Percentiles rank a stretch among this genome's conserved stretches.
phyloP scores from a whole-genome alignment of 2,888 invertebrate genomes.

The Drepanosiphum platanoidis region DNA sequence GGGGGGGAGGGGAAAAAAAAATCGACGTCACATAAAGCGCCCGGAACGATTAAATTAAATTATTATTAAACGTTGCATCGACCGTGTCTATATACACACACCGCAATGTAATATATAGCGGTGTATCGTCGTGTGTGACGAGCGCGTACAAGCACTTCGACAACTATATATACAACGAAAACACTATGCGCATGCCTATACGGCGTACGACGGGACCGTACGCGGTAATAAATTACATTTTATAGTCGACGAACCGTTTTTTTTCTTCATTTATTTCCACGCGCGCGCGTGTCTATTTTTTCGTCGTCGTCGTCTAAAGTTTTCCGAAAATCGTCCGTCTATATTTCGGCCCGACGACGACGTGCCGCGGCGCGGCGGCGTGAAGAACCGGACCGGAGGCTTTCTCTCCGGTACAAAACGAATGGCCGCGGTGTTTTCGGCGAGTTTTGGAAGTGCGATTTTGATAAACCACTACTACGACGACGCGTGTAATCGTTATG shows the following conservation, averaged over 20 bases:
- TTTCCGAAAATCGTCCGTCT: not conserved
- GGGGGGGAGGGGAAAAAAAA: too few relatives aligned
- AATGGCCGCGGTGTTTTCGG: too few relatives aligned
- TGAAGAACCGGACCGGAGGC: too few relatives aligned
- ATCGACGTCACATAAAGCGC: not conserved
- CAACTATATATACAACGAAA: too few relatives aligned
- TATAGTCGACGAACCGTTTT: not conserved
- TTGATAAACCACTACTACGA: too few relatives aligned
- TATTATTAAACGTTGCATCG: constrained; percentile 3
- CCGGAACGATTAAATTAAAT: constrained; percentile 15
- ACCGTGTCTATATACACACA: too few relatives aligned
- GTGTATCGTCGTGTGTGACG: constrained; percentile 30
- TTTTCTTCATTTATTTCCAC: not conserved
- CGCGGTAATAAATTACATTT: not conserved
- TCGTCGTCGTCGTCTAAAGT: not conserved
- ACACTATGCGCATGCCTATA: not conserved
- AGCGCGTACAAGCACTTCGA: constrained; percentile 12
- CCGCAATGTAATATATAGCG: not conserved
- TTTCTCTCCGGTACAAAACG: too few relatives aligned
- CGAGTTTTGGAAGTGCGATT: too few relatives aligned
- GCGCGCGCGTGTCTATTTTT: not conserved
- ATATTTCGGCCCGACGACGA: too few relatives aligned
- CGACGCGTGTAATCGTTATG: not conserved
- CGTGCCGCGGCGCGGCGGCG: too few relatives aligned
- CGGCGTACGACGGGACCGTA: not conserved